Conservation (phyloP, 2,113 vertebrate species). For the Maccullochella peelii region DNA sequence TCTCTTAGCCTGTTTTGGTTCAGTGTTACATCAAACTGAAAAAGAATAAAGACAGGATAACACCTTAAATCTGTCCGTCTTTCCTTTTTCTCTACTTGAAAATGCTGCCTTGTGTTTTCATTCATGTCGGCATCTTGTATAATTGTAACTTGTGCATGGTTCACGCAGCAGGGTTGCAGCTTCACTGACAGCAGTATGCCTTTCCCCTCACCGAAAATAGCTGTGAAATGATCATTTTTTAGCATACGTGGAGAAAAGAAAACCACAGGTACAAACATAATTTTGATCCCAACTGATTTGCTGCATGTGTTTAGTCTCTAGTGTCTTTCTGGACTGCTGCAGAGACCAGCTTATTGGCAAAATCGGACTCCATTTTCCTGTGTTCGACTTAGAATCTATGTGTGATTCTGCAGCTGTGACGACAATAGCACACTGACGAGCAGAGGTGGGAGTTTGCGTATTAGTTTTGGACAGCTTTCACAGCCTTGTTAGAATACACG, state of each 20-base stretch:
- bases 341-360: background rate
- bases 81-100: slow-evolving; percentile 13
- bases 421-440: background rate
- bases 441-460: background rate
- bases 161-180: background rate
- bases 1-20: background rate
- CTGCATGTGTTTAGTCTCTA: background rate
- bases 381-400: background rate
- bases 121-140: background rate
- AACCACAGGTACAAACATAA: background rate
- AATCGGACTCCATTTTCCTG: background rate
- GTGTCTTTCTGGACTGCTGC: background rate
- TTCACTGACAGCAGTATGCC: background rate
- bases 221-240: background rate
- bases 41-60: background rate
- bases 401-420: slow-evolving; percentile 11
- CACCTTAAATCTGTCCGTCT: background rate
- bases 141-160: background rate
- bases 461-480: slow-evolving; percentile 3
- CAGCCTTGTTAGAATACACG: background rate
- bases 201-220: background rate
- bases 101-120: background rate
- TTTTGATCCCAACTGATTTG: background rate
- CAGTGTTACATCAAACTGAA: background rate
- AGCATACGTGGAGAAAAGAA: background rate